Conservation (phyloP, 2,113 vertebrate genomes). For the Nyctereutes procyonoides region DNA sequence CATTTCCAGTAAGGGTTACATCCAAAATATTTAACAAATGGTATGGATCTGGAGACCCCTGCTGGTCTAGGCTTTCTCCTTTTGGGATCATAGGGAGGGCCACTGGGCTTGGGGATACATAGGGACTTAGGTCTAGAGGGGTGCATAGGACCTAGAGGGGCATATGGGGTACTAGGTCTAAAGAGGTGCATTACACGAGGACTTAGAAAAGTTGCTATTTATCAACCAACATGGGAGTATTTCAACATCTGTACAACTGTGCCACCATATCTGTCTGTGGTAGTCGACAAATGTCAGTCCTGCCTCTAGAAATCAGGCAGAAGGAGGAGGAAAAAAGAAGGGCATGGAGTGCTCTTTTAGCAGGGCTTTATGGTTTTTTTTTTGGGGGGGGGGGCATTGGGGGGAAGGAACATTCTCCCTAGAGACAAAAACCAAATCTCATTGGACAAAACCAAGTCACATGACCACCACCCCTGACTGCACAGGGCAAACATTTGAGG, state of each 20-base stretch:
- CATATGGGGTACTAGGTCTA: neutral
- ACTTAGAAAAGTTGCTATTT: neutral
- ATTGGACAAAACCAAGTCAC: neutral
- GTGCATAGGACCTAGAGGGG: no score
- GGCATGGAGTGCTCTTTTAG: fast-evolving
- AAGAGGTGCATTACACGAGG: neutral
- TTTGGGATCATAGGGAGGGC: neutral
- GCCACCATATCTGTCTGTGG: fast-evolving
- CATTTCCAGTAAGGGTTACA: neutral
- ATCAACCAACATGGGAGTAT: neutral
- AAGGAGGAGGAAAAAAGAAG: neutral
- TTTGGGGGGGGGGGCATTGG: neutral
- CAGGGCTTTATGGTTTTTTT: neutral
- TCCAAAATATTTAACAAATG: neutral
- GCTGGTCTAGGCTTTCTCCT: neutral
- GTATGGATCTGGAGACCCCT: neutral
- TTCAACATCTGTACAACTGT: neutral
- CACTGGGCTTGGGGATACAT: neutral
- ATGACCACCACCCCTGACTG: neutral
- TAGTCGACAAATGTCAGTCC: no score
- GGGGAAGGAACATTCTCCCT: neutral
- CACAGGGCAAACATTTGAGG: fast-evolving
- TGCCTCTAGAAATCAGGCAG: neutral
- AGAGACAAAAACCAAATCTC: neutral
- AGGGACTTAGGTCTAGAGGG: neutral